Evolutionary conservation across 2,113 vertebrate species (phyloP), one percentile per base, ranked within the genome.

Genomic region (Oreochromis tanganicae): DNA sequence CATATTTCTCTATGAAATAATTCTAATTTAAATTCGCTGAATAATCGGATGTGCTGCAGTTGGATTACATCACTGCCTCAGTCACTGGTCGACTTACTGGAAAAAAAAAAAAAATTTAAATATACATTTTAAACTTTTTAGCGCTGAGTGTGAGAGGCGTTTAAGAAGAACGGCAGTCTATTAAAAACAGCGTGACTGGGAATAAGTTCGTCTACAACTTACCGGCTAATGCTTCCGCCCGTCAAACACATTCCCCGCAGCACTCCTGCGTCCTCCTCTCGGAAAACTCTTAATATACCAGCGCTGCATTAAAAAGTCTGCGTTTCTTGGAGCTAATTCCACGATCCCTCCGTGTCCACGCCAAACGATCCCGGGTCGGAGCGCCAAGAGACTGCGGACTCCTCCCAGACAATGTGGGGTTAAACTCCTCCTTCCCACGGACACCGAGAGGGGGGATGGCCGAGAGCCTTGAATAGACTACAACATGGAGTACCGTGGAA

Each of bases 401-500:
- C 95, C 94, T 95, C 92, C 94, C 95, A 94, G 93, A 93, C 92
- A 93, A 55, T 90, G 92, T 91, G 90, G 94, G 94, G 94, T 92
- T 95, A 92, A 94, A 95, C 95, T 93, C 94, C 95, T 94, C 95
- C 95, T 90, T 91, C 87, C 80, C 41, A 50, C 83, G 81, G 86
- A 87, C 83, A 59, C 50, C 1, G 56, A 14, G 89, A 48, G 73
- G 81, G 85, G 85, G 90, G 88, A 38, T 50, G 88, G 89, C 56
- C 4, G 79, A 12, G 50, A 13, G 24, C 38, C 36, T 6, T 12
- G 73, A 7, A 8, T 17, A 75, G 43, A 48, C 71, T 7, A 48
- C 80, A 41, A 16, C 87, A 66, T n/a, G 24, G 27, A 75, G 63
- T 5, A 68, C 34, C 34, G 34, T 68, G 63, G 63, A 41, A 46